Evolutionary conservation across 2,888 invertebrate genomes (phyloP).

Genomic region (Bimastos eiseni): DNA sequence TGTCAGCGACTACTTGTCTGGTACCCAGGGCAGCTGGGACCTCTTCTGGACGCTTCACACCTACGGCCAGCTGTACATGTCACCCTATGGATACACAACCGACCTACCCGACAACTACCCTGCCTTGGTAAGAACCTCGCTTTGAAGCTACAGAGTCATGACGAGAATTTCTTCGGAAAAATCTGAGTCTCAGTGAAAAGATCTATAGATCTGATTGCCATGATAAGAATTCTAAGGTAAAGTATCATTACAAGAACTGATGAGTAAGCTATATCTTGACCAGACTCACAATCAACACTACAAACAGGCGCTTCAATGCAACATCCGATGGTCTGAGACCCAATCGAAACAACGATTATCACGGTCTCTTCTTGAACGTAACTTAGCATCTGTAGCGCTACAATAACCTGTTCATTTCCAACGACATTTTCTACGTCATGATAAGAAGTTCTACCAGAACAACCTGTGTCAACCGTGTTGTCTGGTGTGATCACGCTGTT

Average conservation of each 20-base stretch:
- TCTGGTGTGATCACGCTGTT: no score
- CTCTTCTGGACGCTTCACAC: conserved; percentile 75
- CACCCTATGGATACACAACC: conserved; percentile 60
- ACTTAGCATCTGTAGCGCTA: no score
- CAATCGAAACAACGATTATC: no score
- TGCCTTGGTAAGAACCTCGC: conserved; percentile 45
- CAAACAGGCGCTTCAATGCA: no score
- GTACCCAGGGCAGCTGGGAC: conserved; percentile 26
- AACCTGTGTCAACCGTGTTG: not conserved
- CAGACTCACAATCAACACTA: no score
- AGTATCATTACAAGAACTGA: not conserved
- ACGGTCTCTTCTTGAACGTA: no score
- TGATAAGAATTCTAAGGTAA: not conserved
- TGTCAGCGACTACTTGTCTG: conserved; percentile 38
- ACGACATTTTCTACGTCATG: no score
- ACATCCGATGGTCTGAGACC: no score
- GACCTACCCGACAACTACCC: conserved; percentile 47
- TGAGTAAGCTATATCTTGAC: no score
- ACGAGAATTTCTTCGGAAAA: not conserved
- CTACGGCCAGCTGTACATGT: conserved; percentile 70
- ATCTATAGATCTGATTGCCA: not conserved
- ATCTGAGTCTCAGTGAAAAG: not conserved
- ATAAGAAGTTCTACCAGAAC: not conserved
- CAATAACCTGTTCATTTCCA: no score
- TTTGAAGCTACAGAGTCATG: not conserved